Percentiles rank a stretch among this genome's conserved stretches.
These are phyloP conservation scores for Xyrichtys novacula DNA, from an alignment of 2,797 vertebrate genomes.

Conservation along the genomic window DNA sequence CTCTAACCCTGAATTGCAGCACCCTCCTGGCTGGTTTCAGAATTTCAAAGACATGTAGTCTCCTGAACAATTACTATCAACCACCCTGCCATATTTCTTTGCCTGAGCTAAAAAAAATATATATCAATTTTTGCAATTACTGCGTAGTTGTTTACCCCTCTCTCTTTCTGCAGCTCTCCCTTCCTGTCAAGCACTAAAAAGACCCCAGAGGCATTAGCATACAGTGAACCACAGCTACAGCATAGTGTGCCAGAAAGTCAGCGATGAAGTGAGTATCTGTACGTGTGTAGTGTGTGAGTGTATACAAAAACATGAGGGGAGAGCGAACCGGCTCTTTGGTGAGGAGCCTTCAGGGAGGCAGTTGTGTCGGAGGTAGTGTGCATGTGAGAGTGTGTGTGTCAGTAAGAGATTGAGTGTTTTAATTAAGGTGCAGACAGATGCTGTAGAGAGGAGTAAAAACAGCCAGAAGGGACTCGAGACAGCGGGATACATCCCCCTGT, in stretches of 20 bases:
- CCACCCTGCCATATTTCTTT: slow-evolving; percentile 2
- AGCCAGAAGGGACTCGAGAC: slow-evolving; percentile 77
- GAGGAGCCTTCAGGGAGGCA: slow-evolving; percentile 59
- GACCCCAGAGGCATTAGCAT: slow-evolving; percentile 46
- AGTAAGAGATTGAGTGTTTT: slow-evolving; percentile 81
- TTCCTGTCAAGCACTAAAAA: slow-evolving; percentile 33
- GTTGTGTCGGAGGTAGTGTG: slow-evolving; percentile 43
- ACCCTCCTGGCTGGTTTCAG: not conserved
- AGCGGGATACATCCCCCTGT: slow-evolving; percentile 65
- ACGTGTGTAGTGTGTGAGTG: slow-evolving; percentile 26
- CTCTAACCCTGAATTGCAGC: not conserved
- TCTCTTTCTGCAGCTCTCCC: not conserved
- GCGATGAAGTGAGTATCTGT: slow-evolving; percentile 27
- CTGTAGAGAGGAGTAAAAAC: slow-evolving; percentile 79
- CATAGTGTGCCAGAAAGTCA: slow-evolving; percentile 27
- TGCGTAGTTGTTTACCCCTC: not conserved
- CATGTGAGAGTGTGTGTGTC: slow-evolving; percentile 53
- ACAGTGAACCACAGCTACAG: slow-evolving; percentile 30
- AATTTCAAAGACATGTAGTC: slow-evolving; percentile 21
- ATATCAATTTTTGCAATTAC: slow-evolving; percentile 22
- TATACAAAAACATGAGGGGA: slow-evolving; percentile 63
- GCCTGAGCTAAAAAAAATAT: slow-evolving; percentile 14
- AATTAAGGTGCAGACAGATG: slow-evolving; percentile 84
- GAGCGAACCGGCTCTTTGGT: slow-evolving; percentile 65
- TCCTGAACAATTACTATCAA: slow-evolving; percentile 18